Evolutionary conservation across 2,888 invertebrate species (phyloP), one percentile per base, ranked within the genome.

Genomic region (Phlogophora meticulosa): DNA sequence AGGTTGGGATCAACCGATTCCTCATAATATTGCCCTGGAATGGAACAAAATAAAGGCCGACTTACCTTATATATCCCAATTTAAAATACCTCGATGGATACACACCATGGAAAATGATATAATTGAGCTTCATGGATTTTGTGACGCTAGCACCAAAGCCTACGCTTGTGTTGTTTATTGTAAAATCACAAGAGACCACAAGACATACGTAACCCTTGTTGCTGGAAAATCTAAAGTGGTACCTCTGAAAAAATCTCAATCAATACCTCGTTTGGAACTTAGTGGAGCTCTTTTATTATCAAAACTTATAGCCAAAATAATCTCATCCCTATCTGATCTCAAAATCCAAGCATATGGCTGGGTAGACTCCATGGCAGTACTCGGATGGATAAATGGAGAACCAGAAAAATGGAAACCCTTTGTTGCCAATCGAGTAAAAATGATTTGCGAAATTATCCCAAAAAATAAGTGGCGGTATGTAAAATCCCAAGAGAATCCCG

Each of bases 381-480:
- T 62, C 40, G 62, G 60, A 15, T 51, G 51, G 60, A 7, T 60
- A 42, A 60, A 34, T 22, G 60, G 60, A 0, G 60, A 60, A 43
- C 60, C 49, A 2, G 63, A 63, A 1, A 65, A 45, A 38, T 49
- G 46, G 52, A 53, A 52, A 52, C 55, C 52, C 2, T 63, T 63
- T 49, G 62, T 55, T 40, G 62, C 55, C 4, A 63, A 63, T 4
- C 43, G 62, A 46, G 48, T 48, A 7, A 53, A 13, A 28, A 49
- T 40, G 22, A 53, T 53, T 24, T 28, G 24, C 13, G 57, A 22
- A 15, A 43, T 61, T 4, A 61, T 61, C 10, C 52, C 61, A 7
- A 28, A 28, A 28, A 5, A 28, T 28, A 28, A 28, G 5, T 28
- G 28, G 28, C 2, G 28, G 2, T 28, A 28, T 5, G 28, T 28